These are phyloP conservation scores for Montipora cactus DNA, from an alignment of 64 coral and sea anemone species.

Conservation along the genomic window DNA sequence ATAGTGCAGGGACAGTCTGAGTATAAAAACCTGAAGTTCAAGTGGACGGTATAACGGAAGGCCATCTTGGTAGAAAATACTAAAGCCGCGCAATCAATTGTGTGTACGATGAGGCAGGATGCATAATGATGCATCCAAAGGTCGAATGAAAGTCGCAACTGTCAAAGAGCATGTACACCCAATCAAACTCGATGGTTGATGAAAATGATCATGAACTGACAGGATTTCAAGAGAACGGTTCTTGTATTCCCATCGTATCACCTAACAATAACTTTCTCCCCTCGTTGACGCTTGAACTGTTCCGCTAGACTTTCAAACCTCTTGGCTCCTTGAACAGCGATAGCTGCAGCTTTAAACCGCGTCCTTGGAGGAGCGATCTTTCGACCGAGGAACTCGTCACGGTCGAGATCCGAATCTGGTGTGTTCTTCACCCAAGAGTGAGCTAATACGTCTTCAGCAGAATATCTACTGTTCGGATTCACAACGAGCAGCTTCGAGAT, in stretches of 20 bases:
- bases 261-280: conserved; percentile 86
- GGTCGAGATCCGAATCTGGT: conserved; percentile 48
- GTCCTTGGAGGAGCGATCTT: conserved; percentile 33
- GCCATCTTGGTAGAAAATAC: too few species aligned
- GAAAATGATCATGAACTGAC: neutral
- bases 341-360: conserved; percentile 84
- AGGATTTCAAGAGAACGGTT: neutral
- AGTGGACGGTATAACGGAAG: too few species aligned
- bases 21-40: too few species aligned
- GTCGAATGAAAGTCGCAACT: neutral
- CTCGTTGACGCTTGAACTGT: conserved; percentile 86
- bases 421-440: conserved; percentile 78
- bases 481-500: conserved; percentile 86
- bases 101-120: neutral
- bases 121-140: neutral
- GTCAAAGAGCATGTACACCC: neutral
- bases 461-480: conserved; percentile 52
- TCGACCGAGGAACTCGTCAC: conserved; percentile 35
- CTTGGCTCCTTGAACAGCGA: conserved; percentile 85
- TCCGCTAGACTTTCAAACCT: conserved; percentile 86
- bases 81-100: neutral
- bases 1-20: too few species aligned
- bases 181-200: neutral
- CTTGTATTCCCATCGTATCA: conserved; percentile 3
- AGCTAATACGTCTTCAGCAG: conserved; percentile 80